Percentiles rank a stretch among this genome's conserved stretches.
Evolutionary conservation across 92 coral and sea anemone genomes (phyloP).

Genomic region (Zoanthus sansibaricus): DNA sequence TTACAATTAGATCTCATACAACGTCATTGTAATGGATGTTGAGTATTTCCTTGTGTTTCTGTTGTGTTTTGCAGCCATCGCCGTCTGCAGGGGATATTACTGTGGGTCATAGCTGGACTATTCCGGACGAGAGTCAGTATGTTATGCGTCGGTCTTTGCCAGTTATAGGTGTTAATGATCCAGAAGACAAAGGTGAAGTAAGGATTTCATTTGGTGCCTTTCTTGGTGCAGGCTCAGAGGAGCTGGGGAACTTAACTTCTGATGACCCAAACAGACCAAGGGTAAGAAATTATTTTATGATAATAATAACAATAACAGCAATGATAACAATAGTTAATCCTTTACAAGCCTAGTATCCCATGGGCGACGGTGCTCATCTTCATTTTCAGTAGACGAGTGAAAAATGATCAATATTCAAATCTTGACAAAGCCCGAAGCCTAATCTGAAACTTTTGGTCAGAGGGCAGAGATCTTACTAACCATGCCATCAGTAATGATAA

Average conservation of each 20-base stretch:
- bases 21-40: not conserved
- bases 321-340: too few species aligned
- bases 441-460: too few species aligned
- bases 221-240: slow-evolving; percentile 84
- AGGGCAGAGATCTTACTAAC: too few species aligned
- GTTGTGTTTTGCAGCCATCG: slow-evolving; percentile 30
- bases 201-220: slow-evolving; percentile 93
- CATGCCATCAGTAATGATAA: too few species aligned
- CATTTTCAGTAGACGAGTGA: too few species aligned
- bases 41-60: not conserved
- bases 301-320: too few species aligned
- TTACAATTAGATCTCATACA: not conserved
- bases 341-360: too few species aligned
- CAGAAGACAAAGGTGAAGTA: slow-evolving; percentile 84
- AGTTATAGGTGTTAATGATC: slow-evolving; percentile 90
- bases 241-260: slow-evolving; percentile 75
- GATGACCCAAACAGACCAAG: slow-evolving; percentile 84
- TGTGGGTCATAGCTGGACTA: slow-evolving; percentile 79
- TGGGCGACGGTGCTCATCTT: too few species aligned
- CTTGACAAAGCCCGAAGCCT: too few species aligned
- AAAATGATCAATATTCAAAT: too few species aligned
- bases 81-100: slow-evolving; percentile 49
- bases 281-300: slow-evolving; percentile 59
- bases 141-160: slow-evolving; percentile 72
- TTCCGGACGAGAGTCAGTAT: slow-evolving; percentile 72